These are phyloP conservation scores for Pangasius djambal DNA, from an alignment of 2,797 vertebrate species.

Conservation along the genomic window DNA sequence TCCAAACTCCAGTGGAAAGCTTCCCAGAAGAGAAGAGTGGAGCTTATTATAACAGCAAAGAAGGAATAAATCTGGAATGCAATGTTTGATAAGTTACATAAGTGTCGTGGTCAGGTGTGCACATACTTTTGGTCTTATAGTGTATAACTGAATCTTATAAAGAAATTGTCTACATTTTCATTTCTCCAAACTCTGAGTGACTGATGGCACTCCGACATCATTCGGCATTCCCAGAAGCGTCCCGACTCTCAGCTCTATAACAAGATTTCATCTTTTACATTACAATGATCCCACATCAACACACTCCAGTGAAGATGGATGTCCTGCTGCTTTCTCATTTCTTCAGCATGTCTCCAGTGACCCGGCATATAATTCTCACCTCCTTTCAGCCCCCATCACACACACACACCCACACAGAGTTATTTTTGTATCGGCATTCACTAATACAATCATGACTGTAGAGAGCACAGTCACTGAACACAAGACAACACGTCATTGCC, in stretches of 20 bases:
- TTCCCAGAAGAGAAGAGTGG: background rate
- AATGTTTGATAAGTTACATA: background rate
- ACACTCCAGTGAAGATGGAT: constrained; percentile 30
- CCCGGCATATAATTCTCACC: constrained; percentile 24
- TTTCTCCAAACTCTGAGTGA: background rate
- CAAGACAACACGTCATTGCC: background rate
- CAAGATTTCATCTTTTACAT: background rate
- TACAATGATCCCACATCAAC: constrained; percentile 1
- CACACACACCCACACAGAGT: constrained; percentile 18
- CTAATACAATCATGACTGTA: background rate
- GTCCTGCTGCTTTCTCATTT: constrained; percentile 65
- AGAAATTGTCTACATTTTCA: background rate
- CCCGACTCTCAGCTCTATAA: background rate
- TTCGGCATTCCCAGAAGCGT: background rate
- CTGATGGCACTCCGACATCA: background rate
- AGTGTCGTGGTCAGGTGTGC: background rate
- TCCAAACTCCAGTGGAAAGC: background rate
- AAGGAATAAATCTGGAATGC: background rate
- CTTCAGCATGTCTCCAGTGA: constrained; percentile 27
- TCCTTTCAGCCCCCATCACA: background rate
- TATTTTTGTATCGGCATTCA: background rate
- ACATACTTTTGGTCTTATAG: background rate
- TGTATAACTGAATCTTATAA: background rate
- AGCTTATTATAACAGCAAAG: background rate
- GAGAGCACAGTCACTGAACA: background rate